phyloP scores from a whole-genome alignment of 2,888 invertebrate species.

The Dasysyrphus albostriatus region DNA sequence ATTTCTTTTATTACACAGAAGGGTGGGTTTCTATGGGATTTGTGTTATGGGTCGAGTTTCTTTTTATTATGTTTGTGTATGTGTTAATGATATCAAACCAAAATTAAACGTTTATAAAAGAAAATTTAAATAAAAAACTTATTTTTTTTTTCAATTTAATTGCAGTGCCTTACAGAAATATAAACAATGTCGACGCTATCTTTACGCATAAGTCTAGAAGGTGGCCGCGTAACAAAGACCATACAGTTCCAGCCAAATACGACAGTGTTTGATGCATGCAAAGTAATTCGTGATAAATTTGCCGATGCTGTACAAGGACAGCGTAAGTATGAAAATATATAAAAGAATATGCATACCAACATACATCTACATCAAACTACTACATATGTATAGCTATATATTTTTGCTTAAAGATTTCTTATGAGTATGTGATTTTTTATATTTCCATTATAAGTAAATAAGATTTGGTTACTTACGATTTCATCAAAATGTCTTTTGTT shows the following conservation, averaged over 20 bases:
- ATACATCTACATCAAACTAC: not conserved
- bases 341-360: not conserved
- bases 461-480: too few species aligned
- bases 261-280: conserved; percentile 97
- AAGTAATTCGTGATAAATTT: conserved; percentile 97
- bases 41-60: conserved; percentile 7
- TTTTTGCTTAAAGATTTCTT: too few species aligned
- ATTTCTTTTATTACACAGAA: conserved; percentile 15
- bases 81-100: conserved; percentile 25
- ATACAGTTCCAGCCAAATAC: conserved; percentile 99
- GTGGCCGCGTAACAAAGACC: conserved; percentile 96
- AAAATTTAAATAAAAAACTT: conserved; percentile 9
- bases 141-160: conserved; percentile 52
- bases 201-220: conserved; percentile 93
- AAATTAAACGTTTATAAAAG: conserved; percentile 13
- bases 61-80: conserved; percentile 13
- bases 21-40: conserved; percentile 65
- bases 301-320: conserved; percentile 94
- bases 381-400: not conserved
- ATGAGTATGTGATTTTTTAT: too few species aligned
- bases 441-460: too few species aligned
- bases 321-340: conserved; percentile 87
- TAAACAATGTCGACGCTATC: conserved; percentile 86
- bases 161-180: conserved; percentile 81
- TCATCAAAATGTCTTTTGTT: too few species aligned